These are phyloP conservation scores for Unio delphinus DNA, from an alignment of 2,888 invertebrate genomes.

Conservation along the genomic window DNA sequence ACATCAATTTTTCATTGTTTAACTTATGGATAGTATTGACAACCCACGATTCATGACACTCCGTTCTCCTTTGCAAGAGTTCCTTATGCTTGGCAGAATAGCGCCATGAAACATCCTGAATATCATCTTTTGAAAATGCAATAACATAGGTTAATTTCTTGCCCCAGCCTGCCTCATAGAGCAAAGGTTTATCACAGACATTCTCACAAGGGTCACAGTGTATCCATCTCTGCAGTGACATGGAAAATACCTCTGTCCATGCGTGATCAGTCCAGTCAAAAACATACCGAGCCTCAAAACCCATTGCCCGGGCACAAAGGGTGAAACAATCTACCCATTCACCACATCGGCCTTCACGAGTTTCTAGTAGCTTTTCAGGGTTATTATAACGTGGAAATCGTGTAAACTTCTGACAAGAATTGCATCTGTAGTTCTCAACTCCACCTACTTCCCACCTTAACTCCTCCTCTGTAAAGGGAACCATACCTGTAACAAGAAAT, in stretches of 20 bases:
- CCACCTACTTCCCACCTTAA: conserved; percentile 69
- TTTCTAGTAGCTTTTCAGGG: conserved; percentile 83
- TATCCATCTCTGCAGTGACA: conserved; percentile 84
- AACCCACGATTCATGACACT: conserved; percentile 70
- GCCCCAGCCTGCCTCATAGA: conserved; percentile 83
- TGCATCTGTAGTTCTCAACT: conserved; percentile 74
- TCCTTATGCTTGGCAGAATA: conserved; percentile 73
- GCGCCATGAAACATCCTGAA: conserved; percentile 94
- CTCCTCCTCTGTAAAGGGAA: conserved; percentile 74
- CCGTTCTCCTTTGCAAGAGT: conserved; percentile 53
- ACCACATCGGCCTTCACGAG: conserved; percentile 91
- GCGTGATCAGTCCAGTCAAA: conserved; percentile 92
- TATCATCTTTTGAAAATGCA: conserved; percentile 88
- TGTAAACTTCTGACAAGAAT: conserved; percentile 51
- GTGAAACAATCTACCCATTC: conserved; percentile 98
- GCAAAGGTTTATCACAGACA: conserved; percentile 85
- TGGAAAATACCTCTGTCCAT: conserved; percentile 92
- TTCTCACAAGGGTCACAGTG: conserved; percentile 97
- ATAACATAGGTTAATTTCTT: conserved; percentile 90
- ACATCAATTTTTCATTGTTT: conserved; percentile 49
- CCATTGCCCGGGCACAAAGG: conserved; percentile 73
- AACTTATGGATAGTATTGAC: conserved; percentile 52
- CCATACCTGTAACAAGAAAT: conserved; percentile 68
- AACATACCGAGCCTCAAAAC: conserved; percentile 74
- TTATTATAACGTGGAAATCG: conserved; percentile 90